Evolutionary conservation across 2,797 vertebrate genomes (phyloP), one percentile per base, ranked within the genome.

Genomic region (Lemur catta): DNA sequence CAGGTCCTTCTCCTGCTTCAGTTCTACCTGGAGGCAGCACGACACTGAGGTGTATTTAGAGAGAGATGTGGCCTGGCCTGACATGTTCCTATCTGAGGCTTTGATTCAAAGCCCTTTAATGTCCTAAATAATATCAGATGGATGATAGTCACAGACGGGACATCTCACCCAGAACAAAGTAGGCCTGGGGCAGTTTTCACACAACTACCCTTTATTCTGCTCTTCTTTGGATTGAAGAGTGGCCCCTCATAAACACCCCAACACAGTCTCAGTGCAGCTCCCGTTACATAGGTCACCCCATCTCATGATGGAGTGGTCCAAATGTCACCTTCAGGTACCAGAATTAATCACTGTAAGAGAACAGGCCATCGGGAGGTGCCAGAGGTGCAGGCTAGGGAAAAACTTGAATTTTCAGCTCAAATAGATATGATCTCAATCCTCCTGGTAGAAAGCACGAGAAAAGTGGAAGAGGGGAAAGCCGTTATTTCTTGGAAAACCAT

Each of bases 121-220:
- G 69, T 78, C 84, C 79, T 92, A 65, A 93, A 72, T 50, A 78
- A 65, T 78, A 84, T 84, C 26, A 35, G 92, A 92, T 38, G 81
- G 93, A 87, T 35, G 38, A 63, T 13, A 55, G 55, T n/a, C 3
- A 1, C 12, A 84, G 57, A 72, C 17, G 84, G 80, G 61, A 81
- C 10, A 26, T 28, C 52, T 72, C 55, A 15, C 48, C 43, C 7
- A 63, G 79, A 89, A 55, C 12, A 89, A 72, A 63, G n/a, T 0
- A 89, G 75, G 28, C 43, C 52, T 12, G 2, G 28, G 61, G 55
- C 17, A 59, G 4, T 92, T 86, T 79, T 69, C 50, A 78, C 12
- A 15, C 61, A 82, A 41, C 50, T 59, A 17, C n/a, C 13, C 46
- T 75, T 78, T 55, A 72, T 41, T 33, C 38, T 85, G 38, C 38